Evolutionary conservation across 2,888 invertebrate species (phyloP), one percentile per base, ranked within the genome.

Genomic region (Gymnosoma rotundatum): DNA sequence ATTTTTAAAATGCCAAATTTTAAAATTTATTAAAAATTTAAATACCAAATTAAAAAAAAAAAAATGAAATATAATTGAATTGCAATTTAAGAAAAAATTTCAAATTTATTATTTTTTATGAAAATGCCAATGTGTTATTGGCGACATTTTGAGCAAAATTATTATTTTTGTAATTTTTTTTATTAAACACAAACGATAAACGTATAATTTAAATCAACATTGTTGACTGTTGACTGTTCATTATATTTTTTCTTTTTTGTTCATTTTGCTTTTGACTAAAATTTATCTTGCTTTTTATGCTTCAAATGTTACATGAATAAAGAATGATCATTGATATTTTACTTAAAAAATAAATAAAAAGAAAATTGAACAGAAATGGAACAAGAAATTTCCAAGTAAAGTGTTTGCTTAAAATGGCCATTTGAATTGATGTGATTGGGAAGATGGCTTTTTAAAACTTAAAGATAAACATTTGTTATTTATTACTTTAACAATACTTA

Each of bases 401-500:
- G 45, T 14, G 16, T 48, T 48, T 48, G n/a, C 6, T n/a, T 42
- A 10, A 42, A 42, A 42, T 42, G 42, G 42, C 42, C 42, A 42
- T 42, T 42, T 42, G 42, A 42, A 42, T 70, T 70, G 70, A 74
- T 74, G 63, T 63, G 50, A 42, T 63, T 74, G 54, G 25, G 10
- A 64, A 54, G 64, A 64, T 25, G 64, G 18, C 36, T 75, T 75
- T 45, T 66, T 36, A 58, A n/a, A 56, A 66, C 75, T 58, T 66
- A 75, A 56, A 56, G 32, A 74, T 16, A 74, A 64, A 74, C 18
- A 64, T 64, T 74, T 54, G 54, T 56, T 56, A 9, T 74, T 64
- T 32, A 45, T 64, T 48, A 45, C n/a, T 21, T 38, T 20, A 20
- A 45, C 32, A 74, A 32, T 20, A 64, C 12, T 12, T 32, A 45